Evolutionary conservation across 2,888 invertebrate species (phyloP).

Genomic region (Bellardia bayeri): DNA sequence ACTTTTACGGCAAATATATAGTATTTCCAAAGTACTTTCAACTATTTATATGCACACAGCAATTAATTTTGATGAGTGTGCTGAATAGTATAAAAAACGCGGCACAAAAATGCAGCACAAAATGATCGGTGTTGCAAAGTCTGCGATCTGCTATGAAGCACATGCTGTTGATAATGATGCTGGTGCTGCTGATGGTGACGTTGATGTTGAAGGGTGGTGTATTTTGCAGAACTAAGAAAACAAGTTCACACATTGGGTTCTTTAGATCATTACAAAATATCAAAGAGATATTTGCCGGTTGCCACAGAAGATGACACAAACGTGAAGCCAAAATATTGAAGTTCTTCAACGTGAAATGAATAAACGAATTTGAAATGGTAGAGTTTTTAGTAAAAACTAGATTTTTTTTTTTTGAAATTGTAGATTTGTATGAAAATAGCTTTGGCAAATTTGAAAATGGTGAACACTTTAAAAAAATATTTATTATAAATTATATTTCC

Average conservation of each 20-base stretch:
- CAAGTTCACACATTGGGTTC: slow-evolving; percentile 73
- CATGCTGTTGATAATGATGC: slow-evolving; percentile 23
- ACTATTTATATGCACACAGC: slow-evolving; percentile 68
- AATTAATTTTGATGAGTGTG: slow-evolving; percentile 72
- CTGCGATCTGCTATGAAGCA: slow-evolving; percentile 64
- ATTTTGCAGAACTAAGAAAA: slow-evolving; percentile 67
- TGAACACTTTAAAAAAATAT: too few relatives aligned
- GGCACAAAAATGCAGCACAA: slow-evolving; percentile 23
- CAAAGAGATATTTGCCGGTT: slow-evolving; percentile 71
- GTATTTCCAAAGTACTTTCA: slow-evolving; percentile 52
- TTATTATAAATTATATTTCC: too few relatives aligned
- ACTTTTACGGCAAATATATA: slow-evolving; percentile 13
- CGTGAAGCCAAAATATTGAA: slow-evolving; percentile 4
- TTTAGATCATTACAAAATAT: slow-evolving; percentile 73
- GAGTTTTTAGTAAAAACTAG: not conserved
- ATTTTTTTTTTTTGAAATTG: not conserved
- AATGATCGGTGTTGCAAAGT: slow-evolving; percentile 63
- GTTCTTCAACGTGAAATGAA: slow-evolving; percentile 17
- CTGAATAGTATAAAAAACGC: slow-evolving; percentile 6
- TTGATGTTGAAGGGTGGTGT: slow-evolving; percentile 35
- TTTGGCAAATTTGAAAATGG: too few relatives aligned
- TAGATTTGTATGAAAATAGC: not conserved
- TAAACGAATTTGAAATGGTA: not conserved
- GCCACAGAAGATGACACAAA: slow-evolving; percentile 15
- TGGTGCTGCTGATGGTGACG: not conserved